Conservation (phyloP, 2,113 vertebrate genomes). For the Pachycephala philippinensis region DNA sequence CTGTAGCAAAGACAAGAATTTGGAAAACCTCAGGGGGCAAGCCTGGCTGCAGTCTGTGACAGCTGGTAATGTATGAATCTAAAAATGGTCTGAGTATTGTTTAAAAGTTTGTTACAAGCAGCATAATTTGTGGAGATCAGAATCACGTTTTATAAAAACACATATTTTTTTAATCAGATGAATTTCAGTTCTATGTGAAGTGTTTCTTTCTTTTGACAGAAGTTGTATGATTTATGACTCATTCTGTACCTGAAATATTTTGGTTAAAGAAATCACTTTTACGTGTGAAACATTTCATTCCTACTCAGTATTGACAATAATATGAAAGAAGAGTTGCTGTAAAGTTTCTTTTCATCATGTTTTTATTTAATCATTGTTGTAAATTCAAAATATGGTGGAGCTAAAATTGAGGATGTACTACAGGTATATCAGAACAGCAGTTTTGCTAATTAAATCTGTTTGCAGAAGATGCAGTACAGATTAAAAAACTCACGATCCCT, state of each 20-base stretch:
- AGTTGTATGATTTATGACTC: conserved; percentile 17
- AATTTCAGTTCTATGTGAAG: not conserved
- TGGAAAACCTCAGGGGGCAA: not conserved
- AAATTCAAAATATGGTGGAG: not conserved
- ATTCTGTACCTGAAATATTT: conserved; percentile 53
- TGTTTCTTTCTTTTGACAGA: not conserved
- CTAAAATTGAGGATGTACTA: not conserved
- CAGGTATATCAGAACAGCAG: not conserved
- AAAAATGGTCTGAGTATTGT: not conserved
- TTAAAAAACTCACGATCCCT: not conserved
- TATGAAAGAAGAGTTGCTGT: not conserved
- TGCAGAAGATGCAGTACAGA: not conserved
- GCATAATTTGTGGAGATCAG: not conserved
- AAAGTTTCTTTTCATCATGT: not conserved
- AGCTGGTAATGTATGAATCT: not conserved
- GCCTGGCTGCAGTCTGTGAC: not conserved
- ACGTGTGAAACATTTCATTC: not conserved
- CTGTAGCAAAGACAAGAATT: conserved; percentile 1
- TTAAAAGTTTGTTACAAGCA: not conserved
- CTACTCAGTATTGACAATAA: not conserved
- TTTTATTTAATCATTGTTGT: not conserved
- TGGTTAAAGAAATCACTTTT: conserved; percentile 19
- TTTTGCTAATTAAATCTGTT: not conserved
- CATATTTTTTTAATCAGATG: not conserved
- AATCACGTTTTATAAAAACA: not conserved